Evolutionary conservation across 2,888 invertebrate genomes (phyloP), one percentile per base, ranked within the genome.

Genomic region (Xestia c-nigrum): DNA sequence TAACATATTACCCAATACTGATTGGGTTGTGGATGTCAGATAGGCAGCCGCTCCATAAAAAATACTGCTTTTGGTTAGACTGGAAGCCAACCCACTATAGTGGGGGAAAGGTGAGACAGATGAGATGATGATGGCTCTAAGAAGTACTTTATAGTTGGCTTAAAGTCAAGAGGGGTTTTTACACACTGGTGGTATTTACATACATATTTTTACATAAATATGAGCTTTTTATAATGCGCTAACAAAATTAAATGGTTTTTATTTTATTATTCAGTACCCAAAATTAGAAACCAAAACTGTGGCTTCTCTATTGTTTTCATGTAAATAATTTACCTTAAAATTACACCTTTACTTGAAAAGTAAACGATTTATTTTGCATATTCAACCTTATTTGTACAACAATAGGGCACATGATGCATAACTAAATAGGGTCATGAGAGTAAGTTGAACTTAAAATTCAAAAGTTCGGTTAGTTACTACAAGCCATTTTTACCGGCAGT

Each of bases 251-350:
- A 31, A 31, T 31, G 31, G 31, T 31, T 31, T 31, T 31, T 31
- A 31, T 31, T n/a, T 47, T 38, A 50, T 21, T 38, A 67, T 67
- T 21, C 21, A 16, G 7, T 46, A 47, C 10, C 9, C 7, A 9
- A 31, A n/a, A 46, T 46, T 38, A 46, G 21, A 38, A 10, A 52
- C 10, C 7, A 63, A 46, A 55, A 16, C 14, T 47, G 24, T 21
- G 19, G 14, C 1, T 6, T 57, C 5, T 47, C 31, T 52, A 46
- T 63, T 38, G 52, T 52, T 52, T 65, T 46, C 10, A 78, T 40
- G 16, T 65, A 43, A 31, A 46, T 64, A 64, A 52, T 52, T 78
- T 38, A 67, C 24, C 31, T 65, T 66, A 66, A 67, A 78, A 75
- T 66, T 66, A 38, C 31, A 55, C n/a, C 38, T 67, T 38, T 16